Evolutionary conservation across 2,113 vertebrate genomes (phyloP).

Genomic region (Diadophis punctatus): DNA sequence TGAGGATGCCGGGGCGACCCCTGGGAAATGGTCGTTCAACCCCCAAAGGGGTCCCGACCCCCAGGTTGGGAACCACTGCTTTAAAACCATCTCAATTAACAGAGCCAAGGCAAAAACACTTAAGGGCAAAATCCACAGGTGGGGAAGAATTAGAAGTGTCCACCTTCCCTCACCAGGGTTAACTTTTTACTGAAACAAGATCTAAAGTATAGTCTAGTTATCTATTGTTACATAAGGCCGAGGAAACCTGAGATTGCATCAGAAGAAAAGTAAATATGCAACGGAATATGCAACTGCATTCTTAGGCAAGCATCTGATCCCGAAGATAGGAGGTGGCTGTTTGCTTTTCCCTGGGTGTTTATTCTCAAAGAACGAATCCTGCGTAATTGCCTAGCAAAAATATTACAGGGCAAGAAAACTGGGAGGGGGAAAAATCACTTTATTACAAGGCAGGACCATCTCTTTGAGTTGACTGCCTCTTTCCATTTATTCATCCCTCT

Average conservation of each 20-base stretch:
- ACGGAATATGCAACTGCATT: neutral
- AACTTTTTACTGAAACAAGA: too few species aligned
- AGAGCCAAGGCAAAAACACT: neutral
- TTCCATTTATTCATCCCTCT: neutral
- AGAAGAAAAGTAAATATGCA: slow-evolving; percentile 29
- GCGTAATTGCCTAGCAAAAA: neutral
- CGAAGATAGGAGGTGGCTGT: neutral
- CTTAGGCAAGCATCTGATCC: neutral
- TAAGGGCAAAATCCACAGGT: neutral
- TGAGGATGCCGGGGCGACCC: too few species aligned
- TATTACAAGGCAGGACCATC: too few species aligned
- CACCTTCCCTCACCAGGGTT: too few species aligned
- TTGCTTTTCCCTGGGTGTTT: neutral
- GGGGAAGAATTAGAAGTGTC: too few species aligned
- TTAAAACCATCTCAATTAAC: neutral
- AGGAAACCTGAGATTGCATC: slow-evolving; percentile 5
- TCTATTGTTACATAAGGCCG: slow-evolving; percentile 5
- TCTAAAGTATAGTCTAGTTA: neutral
- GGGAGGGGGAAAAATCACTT: neutral
- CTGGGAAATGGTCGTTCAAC: too few species aligned
- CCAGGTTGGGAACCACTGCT: too few species aligned
- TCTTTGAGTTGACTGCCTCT: neutral
- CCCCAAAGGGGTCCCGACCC: too few species aligned
- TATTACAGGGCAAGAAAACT: neutral
- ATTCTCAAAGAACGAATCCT: neutral